Base-by-base conservation (phyloP, 2,113 vertebrate species). In the Corythornis cristatus region DNA sequence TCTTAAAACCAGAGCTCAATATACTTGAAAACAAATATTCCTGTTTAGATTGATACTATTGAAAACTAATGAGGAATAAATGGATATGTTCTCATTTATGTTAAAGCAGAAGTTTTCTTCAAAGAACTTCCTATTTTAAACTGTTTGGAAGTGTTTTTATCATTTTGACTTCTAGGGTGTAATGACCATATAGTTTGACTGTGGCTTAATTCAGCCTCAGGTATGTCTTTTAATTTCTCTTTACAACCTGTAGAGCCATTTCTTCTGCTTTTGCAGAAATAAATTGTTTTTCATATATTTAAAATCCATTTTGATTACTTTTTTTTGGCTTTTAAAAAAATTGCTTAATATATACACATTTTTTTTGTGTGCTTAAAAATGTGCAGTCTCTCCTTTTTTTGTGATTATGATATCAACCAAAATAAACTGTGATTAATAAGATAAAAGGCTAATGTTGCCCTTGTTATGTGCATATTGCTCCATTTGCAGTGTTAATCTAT, bases 191-290 rank as follows among this genome's bases (percentile, higher is more conserved):
- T 64, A 62, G 46, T 82, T 68, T 65, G 22, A 73, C 50, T 88
- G 21, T 88, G n/a, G 12, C 62, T 73, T 60, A 87, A 76, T 31
- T 79, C 23, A 74, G 79, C 25, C 18, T 83, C 28, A 48, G 12
- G 15, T 76, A 46, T 43, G 33, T 51, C 35, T 83, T 71, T 70
- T 90, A 54, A 72, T 78, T 86, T 87, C n/a, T 81, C 15, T 58
- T 76, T 72, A 29, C 65, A 92, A 96, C 87, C 84, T 93, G 91
- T 95, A 61, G 91, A 93, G 56, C 51, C 28, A 23, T 80, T 88
- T 95, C 15, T 50, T 85, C 12, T 2, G 18, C n/a, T 78, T 84
- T 83, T 79, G 25, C 81, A 57, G 21, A 56, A 79, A 88, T 28
- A 37, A 88, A 68, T 91, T 88, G 16, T 16, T 82, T 88, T 93